Percentiles rank a stretch among this genome's conserved stretches.
Conservation (phyloP, 1,140 invertebrate species). For the Brachionus manjavacas region DNA sequence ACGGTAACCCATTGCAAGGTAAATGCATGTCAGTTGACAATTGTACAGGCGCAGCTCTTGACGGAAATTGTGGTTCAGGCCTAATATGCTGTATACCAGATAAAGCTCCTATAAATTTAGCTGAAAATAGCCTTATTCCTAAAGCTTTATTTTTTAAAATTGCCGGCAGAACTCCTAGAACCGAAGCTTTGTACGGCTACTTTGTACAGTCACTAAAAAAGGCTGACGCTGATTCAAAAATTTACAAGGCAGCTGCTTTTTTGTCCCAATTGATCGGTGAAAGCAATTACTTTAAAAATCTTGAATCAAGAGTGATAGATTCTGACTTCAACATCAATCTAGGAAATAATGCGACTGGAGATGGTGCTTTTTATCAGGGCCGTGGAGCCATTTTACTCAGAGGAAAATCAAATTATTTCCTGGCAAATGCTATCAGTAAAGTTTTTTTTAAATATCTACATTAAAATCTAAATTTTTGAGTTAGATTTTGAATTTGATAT, state of each 20-base stretch:
- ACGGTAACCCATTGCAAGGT: background rate
- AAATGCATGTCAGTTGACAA: background rate
- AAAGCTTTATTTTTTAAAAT: background rate
- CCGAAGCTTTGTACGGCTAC: background rate
- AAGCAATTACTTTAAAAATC: slow-evolving; percentile 5
- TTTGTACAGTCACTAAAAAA: background rate
- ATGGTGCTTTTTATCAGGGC: background rate
- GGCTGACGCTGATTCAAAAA: background rate
- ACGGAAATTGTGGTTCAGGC: background rate
- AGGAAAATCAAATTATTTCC: slow-evolving; percentile 6
- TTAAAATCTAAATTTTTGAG: background rate
- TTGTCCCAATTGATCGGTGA: background rate
- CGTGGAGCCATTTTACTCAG: slow-evolving; percentile 11
- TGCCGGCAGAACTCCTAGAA: background rate
- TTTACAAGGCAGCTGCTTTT: slow-evolving; percentile 28
- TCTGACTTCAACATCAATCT: background rate
- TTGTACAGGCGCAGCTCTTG: slow-evolving; percentile 14
- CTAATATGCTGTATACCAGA: background rate
- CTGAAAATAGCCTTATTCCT: background rate
- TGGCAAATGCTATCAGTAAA: background rate
- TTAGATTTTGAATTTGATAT: background rate
- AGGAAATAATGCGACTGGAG: background rate
- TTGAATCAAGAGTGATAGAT: background rate
- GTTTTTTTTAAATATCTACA: background rate
- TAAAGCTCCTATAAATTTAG: background rate